Percentiles rank a stretch among this genome's conserved stretches.
Conservation (phyloP, 30 jellyfish, hydroid and myxozoan genomes). For the Pseudorhiza aurosa region DNA sequence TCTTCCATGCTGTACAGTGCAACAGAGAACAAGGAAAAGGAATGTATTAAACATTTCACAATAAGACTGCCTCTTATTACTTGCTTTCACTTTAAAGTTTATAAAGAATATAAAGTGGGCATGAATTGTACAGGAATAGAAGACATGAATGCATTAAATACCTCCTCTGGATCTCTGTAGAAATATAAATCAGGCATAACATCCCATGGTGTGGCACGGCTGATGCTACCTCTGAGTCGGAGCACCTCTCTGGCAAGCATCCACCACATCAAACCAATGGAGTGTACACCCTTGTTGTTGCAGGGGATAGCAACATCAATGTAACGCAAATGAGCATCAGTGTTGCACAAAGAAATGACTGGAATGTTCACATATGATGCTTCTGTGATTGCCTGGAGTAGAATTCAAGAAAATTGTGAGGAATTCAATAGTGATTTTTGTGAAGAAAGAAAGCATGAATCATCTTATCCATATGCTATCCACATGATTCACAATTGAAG, state of each 20-base stretch:
- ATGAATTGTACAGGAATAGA: no score
- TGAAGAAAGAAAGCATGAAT: no score
- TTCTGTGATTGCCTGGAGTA: conserved; percentile 89
- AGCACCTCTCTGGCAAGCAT: conserved; percentile 98
- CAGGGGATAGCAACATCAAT: conserved; percentile 99
- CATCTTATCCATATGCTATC: no score
- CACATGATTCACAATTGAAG: no score
- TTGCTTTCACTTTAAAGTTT: no score
- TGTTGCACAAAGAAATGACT: conserved; percentile 96
- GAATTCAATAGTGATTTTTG: no score
- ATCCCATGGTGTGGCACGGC: conserved; percentile 98
- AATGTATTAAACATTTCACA: no score
- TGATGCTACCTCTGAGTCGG: conserved; percentile 91
- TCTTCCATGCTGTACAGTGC: no score
- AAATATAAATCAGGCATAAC: conserved; percentile 99
- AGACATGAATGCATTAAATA: no score
- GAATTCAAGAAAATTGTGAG: not conserved
- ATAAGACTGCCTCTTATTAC: no score
- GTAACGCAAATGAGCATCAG: conserved; percentile 91
- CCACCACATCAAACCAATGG: conserved; percentile 99
- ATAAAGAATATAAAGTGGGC: no score
- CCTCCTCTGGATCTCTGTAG: conserved; percentile 98
- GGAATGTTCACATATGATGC: conserved; percentile 99
- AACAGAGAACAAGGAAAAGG: no score
- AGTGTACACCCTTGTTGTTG: conserved; percentile 96